Evolutionary conservation across 2,113 vertebrate species (phyloP), one percentile per base, ranked within the genome.

Genomic region (Thunnus thynnus): DNA sequence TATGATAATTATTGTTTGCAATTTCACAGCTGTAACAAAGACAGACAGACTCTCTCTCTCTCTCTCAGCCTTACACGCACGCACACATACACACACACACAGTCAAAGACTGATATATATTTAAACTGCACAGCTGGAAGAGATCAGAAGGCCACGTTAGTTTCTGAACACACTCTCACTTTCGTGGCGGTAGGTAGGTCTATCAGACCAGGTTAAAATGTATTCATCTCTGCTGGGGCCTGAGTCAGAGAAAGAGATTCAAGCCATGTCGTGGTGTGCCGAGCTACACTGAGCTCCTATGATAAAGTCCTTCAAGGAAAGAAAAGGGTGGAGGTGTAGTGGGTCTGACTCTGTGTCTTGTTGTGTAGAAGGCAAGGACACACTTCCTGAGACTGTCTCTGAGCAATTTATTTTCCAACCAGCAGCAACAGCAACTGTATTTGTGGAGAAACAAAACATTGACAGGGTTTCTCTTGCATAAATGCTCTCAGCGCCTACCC

Each of bases 151-250:
- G 17, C 32, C 1, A 0, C 50, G 32, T 81, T 9, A 3, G 27
- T 66, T 73, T 80, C 36, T 69, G 60, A 65, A 76, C 30, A 20
- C 16, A 46, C 63, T 71, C 57, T 75, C 62, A 78, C 61, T 74
- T 84, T 47, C 12, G 44, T 58, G 69, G 72, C 60, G 62, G 76
- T 8, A 65, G 62, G 58, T 71, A 46, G 16, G 56, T 78, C 80
- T 78, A 71, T 83, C 71, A 85, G 81, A 81, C 62, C 71, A 62
- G 62, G 69, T 78, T 86, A 65, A 73, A 73, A 86, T 62, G 60
- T 69, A 47, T 80, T 89, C 75, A 81, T 86, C 82, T 84, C 87
- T 66, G 75, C 71, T 78, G 72, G 76, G 89, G 85, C 77, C 73
- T 11, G 46, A 64, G 86, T 76, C 69, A 17, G 32, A 82, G 58